Base-by-base conservation (phyloP, 2,888 invertebrate species). In the Drosophila longiperda region DNA sequence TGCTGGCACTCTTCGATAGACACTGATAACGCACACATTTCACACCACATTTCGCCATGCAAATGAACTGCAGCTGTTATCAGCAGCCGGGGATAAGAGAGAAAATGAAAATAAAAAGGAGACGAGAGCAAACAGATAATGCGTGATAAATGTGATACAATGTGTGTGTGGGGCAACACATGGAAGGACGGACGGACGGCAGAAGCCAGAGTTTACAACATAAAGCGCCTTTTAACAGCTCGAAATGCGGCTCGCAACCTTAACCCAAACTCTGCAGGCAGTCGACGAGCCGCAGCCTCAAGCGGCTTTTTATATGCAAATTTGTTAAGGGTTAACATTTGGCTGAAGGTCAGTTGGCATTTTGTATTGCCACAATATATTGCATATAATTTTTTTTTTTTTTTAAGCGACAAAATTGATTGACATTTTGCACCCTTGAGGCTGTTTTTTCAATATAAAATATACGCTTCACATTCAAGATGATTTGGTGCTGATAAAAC, bases 11-110 rank as follows among this genome's bases (percentile, higher is more conserved):
- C 42, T n/a, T 23, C 23, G 20, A 45, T 45, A 8, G 45, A 45
- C 45, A 8, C 32, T 32, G 57, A 61, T 71, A 71, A 63, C 58
- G 49, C 70, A 57, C 60, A 52, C 54, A 73, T 76, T 68, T 73
- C 59, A 64, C 65, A 73, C 68, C 68, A 66, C 58, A 58, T 26
- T 26, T 26, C 20, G 79, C 60, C 82, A 86, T 82, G 86, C 79
- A 86, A 87, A 87, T 87, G 82, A 75, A 82, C 73, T 87, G 86
- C 86, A 87, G 87, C 82, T 87, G 87, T 83, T 87, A 84, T 87
- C 83, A 67, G 64, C 42, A 40, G 12, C 23, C 20, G 45, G 15
- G 15, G 15, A 23, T 36, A 66, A 33, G 65, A 60, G 40, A 48
- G 45, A 57, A 70, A 77, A 67, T 52, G 71, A 60, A 68, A 69